phyloP scores from a whole-genome alignment of 2,797 vertebrate genomes.

The Scolopax bukidnonensis region DNA sequence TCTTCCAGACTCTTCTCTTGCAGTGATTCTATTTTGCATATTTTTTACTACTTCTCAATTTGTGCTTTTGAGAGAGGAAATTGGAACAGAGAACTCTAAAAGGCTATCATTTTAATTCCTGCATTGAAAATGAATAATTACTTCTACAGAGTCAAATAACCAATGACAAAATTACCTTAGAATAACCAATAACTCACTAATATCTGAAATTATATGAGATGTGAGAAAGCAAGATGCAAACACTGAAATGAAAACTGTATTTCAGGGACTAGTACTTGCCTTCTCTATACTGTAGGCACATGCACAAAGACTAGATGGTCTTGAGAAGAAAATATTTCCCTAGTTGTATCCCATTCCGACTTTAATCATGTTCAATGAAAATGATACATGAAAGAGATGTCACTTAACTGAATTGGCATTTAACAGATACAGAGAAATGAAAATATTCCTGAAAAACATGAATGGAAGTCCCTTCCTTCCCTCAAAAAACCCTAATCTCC shows the following conservation, averaged over 20 bases:
- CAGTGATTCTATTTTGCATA: not conserved
- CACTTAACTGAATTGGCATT: not conserved
- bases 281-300: not conserved
- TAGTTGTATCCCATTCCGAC: not conserved
- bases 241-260: not conserved
- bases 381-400: not conserved
- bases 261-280: not conserved
- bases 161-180: not conserved
- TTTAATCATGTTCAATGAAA: not conserved
- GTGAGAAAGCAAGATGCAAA: not conserved
- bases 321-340: not conserved
- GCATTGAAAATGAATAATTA: not conserved
- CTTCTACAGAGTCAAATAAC: not conserved
- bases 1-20: not conserved
- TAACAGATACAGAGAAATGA: not conserved
- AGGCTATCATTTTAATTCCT: not conserved
- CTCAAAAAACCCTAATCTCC: not conserved
- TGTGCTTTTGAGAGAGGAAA: not conserved
- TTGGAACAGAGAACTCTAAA: not conserved
- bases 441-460: not conserved
- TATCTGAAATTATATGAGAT: not conserved
- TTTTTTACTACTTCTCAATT: not conserved
- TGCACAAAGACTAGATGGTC: not conserved
- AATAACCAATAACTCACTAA: not conserved
- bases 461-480: not conserved